phyloP scores from a whole-genome alignment of 2,797 vertebrate genomes.

The Neoniphon sammara region DNA sequence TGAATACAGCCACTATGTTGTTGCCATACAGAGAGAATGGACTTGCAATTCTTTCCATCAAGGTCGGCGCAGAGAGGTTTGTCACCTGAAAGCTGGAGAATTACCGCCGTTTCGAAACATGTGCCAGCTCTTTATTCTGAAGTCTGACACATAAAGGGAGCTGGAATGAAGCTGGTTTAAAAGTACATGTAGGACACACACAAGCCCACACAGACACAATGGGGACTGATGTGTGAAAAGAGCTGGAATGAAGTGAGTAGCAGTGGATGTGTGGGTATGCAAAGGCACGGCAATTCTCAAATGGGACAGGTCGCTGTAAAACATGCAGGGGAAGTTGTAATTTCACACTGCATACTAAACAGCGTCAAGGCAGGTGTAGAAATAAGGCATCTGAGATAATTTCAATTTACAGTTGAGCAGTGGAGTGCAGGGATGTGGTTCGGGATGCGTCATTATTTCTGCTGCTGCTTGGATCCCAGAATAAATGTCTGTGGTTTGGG shows the following conservation, averaged over 20 bases:
- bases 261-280: conserved; percentile 6
- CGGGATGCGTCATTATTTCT: conserved; percentile 51
- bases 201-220: background rate
- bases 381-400: conserved; percentile 40
- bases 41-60: conserved; percentile 10
- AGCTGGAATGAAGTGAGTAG: conserved; percentile 35
- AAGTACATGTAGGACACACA: too few species aligned
- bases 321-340: conserved; percentile 47
- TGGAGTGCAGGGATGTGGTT: conserved; percentile 29
- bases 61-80: conserved; percentile 35
- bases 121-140: too few species aligned
- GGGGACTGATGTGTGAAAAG: conserved; percentile 8
- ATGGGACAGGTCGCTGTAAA: conserved; percentile 56
- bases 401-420: conserved; percentile 34
- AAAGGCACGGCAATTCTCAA: conserved; percentile 34
- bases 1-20: conserved; percentile 1
- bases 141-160: too few species aligned
- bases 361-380: conserved; percentile 60
- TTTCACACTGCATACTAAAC: conserved; percentile 71
- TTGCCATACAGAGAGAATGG: background rate
- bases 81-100: background rate
- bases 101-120: background rate
- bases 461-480: conserved; percentile 41
- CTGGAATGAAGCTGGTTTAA: too few species aligned
- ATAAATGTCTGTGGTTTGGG: conserved; percentile 56